These are phyloP conservation scores for Pholis gunnellus DNA, from an alignment of 2,113 vertebrate species.

Conservation along the genomic window DNA sequence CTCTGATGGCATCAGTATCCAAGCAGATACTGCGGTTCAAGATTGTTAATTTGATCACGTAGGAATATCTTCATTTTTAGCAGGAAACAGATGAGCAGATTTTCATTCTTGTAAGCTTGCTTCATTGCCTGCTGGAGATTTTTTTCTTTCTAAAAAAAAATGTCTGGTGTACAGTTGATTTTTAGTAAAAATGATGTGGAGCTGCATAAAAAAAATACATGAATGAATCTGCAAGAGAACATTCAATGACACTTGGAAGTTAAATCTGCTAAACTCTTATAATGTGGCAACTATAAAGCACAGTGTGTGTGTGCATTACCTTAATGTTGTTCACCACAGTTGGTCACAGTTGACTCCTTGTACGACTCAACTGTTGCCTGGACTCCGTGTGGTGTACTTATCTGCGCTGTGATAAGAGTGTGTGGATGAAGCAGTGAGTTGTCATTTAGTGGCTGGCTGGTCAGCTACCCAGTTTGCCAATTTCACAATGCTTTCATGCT, in stretches of 20 bases:
- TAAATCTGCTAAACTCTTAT: neutral
- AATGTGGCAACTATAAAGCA: neutral
- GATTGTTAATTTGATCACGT: conserved; percentile 55
- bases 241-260: neutral
- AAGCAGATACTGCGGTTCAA: conserved; percentile 22
- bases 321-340: too few species aligned
- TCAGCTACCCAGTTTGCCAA: too few species aligned
- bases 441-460: too few species aligned
- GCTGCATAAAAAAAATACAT: neutral
- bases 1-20: conserved; percentile 32
- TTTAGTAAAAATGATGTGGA: neutral
- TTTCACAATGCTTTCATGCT: neutral
- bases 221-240: neutral
- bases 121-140: conserved; percentile 3
- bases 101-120: neutral
- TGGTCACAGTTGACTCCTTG: neutral
- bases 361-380: neutral
- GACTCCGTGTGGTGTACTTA: neutral
- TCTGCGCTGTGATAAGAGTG: neutral
- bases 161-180: neutral
- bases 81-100: conserved; percentile 10
- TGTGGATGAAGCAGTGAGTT: neutral
- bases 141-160: neutral
- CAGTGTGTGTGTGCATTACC: neutral
- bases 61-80: conserved; percentile 13